Evolutionary conservation across 2,113 vertebrate genomes (phyloP).

Genomic region (Diadophis punctatus): DNA sequence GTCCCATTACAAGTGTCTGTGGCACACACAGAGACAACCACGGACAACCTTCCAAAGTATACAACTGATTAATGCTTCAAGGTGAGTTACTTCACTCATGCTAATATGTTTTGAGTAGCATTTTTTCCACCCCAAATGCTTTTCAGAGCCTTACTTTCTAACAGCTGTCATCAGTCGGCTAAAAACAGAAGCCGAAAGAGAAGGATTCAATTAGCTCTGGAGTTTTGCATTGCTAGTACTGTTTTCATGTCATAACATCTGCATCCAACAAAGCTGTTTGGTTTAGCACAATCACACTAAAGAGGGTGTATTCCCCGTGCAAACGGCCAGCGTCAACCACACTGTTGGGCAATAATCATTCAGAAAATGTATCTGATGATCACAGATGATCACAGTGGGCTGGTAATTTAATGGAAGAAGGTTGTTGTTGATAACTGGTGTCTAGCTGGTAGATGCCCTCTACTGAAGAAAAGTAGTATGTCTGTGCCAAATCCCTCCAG

Average conservation of each 20-base stretch:
- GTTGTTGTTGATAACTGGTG: not conserved
- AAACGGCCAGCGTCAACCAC: not conserved
- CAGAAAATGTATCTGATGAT: not conserved
- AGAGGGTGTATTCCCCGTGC: not conserved
- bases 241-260: not conserved
- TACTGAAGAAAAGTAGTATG: not conserved
- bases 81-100: not conserved
- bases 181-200: not conserved
- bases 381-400: not conserved
- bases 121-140: not conserved
- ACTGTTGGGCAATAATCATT: not conserved
- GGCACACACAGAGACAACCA: not conserved
- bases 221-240: not conserved
- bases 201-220: not conserved
- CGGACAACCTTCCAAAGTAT: not conserved
- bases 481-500: not conserved
- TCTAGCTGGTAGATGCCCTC: not conserved
- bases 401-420: not conserved
- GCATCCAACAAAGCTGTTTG: too few relatives aligned
- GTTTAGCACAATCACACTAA: not conserved
- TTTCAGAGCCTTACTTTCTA: not conserved
- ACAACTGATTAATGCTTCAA: not conserved
- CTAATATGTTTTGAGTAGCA: not conserved
- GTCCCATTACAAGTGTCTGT: not conserved
- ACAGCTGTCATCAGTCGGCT: not conserved